Conservation (phyloP, 2,888 invertebrate genomes). For the Linyphia triangularis region DNA sequence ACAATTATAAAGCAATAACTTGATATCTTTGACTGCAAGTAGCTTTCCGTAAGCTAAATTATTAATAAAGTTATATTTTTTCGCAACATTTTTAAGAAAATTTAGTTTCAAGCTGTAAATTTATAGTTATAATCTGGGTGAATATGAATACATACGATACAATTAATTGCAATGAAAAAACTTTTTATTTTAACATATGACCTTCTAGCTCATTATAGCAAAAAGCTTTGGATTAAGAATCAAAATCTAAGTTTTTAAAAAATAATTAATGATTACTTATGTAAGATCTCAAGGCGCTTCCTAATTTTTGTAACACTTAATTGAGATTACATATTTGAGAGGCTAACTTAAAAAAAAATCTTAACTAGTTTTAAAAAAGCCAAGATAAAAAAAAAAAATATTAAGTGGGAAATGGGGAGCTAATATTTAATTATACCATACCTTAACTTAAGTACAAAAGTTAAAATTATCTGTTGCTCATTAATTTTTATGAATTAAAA, state of each 20-base stretch:
- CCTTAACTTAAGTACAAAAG: constrained; percentile 36
- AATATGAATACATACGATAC: too few relatives aligned
- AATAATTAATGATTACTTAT: neutral
- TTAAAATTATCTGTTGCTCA: constrained; percentile 18
- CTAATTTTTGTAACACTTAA: neutral
- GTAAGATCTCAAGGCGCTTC: neutral
- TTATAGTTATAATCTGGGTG: too few relatives aligned
- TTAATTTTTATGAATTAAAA: constrained; percentile 39
- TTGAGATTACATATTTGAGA: neutral
- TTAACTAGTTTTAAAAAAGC: neutral
- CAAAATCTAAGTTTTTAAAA: neutral
- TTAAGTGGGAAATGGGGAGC: neutral
- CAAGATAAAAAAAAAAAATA: neutral
- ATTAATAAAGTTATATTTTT: too few relatives aligned
- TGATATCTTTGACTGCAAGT: too few relatives aligned
- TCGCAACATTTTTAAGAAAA: too few relatives aligned
- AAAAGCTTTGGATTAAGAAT: too few relatives aligned
- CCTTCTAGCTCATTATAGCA: too few relatives aligned
- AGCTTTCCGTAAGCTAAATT: too few relatives aligned
- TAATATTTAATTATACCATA: constrained; percentile 35
- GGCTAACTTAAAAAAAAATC: neutral
- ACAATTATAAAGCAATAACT: too few relatives aligned
- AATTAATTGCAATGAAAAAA: too few relatives aligned
- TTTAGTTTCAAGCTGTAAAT: too few relatives aligned
- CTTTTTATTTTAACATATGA: too few relatives aligned